These are phyloP conservation scores for Orchestes rusci DNA, from an alignment of 2,888 invertebrate genomes.

Conservation along the genomic window DNA sequence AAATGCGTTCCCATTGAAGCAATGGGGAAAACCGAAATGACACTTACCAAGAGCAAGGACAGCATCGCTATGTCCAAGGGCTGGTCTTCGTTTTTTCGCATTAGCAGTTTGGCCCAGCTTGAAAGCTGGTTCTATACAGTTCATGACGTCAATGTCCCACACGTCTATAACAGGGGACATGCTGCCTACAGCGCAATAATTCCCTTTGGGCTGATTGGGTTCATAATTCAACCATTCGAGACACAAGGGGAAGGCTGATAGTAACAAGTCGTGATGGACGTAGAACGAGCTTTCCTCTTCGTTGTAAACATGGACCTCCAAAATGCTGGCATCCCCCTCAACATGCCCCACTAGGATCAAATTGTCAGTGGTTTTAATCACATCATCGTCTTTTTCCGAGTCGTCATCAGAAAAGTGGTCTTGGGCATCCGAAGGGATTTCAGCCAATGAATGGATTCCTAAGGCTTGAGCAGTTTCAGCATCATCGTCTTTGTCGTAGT, in stretches of 20 bases:
- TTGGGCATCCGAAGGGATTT: constrained; percentile 46
- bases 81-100: constrained; percentile 50
- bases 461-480: constrained; percentile 42
- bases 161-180: constrained; percentile 86
- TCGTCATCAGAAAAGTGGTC: constrained; percentile 49
- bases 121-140: constrained; percentile 82
- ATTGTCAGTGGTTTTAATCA: constrained; percentile 84
- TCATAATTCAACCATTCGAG: constrained; percentile 91
- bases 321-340: constrained; percentile 74
- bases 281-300: constrained; percentile 83
- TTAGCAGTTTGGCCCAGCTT: constrained; percentile 46
- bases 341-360: constrained; percentile 81
- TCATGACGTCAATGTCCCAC: constrained; percentile 95
- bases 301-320: constrained; percentile 91
- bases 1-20: no score
- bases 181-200: constrained; percentile 85
- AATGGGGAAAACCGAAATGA: not conserved
- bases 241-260: constrained; percentile 85
- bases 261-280: constrained; percentile 86
- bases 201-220: constrained; percentile 66
- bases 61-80: constrained; percentile 79
- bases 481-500: constrained; percentile 61
- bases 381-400: constrained; percentile 84
- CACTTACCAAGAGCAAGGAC: constrained; percentile 63
- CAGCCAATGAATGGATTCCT: constrained; percentile 53